Base-by-base conservation (phyloP, 1,140 invertebrate genomes). In the Pogonomyrmex barbatus region DNA sequence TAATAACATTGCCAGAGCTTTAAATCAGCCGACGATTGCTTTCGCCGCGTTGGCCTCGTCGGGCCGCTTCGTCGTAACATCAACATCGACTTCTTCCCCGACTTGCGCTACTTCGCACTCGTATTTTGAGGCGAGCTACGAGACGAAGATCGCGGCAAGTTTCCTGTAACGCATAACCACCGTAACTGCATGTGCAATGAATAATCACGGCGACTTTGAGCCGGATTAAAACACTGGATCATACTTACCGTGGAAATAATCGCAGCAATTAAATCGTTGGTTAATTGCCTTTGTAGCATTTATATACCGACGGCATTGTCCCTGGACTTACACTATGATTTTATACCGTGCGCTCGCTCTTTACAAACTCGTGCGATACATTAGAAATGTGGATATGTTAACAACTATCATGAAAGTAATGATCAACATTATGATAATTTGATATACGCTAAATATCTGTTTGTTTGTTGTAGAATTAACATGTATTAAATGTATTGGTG, bases 1-100 rank as follows among this genome's bases (percentile, higher is more conserved):
- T 62, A 62, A 77, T 33, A 63, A 33, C 42, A 78, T 78, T 65
- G 63, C 30, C 58, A 63, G 75, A 62, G 73, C 42, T 77, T 77
- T 47, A 75, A 75, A 10, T 60, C 17, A n/a, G 30, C 56, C 62
- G 56, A 77, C 58, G 45, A 77, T 62, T 17, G 58, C 30, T 63
- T 77, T 58, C 56, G n/a, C 36, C 17, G 24, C 24, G 36, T 42
- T 77, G 8, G n/a, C 24, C 39, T 54, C 50, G 68, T 10, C n/a
- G 45, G n/a, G n/a, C 36, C 24, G 14, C 42, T 30, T 68, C 5
- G 10, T 50, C 75, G 10, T 47, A 33, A 62, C 42, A n/a, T 50
- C 58, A 36, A 78, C 17, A 42, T 78, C 75, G 9, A 33, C 17
- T 42, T 47, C 30, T 78, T 78, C 14, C 17, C 10, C 4, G 62